phyloP scores from a whole-genome alignment of 2,888 invertebrate species.

The Drosophila siamana region DNA sequence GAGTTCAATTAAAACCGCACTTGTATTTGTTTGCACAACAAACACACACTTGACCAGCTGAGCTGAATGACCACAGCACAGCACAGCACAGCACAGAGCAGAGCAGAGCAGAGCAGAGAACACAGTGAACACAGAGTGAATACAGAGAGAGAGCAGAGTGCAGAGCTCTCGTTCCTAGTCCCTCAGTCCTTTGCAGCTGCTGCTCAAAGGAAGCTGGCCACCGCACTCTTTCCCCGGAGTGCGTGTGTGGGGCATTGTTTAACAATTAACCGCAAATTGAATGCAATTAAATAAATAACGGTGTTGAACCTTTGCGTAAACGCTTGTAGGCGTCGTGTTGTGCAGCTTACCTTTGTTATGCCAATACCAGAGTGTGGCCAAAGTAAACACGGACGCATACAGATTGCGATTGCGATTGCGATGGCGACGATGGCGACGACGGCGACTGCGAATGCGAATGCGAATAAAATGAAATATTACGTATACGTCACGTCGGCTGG shows the following conservation, averaged over 20 bases:
- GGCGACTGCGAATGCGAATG: conserved; percentile 42
- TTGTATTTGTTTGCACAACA: conserved; percentile 78
- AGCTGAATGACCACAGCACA: conserved; percentile 36
- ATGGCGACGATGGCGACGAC: conserved; percentile 42
- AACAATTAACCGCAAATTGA: conserved; percentile 83
- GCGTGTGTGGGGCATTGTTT: conserved; percentile 69
- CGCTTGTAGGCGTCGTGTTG: conserved; percentile 66
- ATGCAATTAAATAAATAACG: conserved; percentile 83
- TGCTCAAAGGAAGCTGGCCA: conserved; percentile 10
- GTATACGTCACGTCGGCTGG: conserved; percentile 74
- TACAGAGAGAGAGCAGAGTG: conserved; percentile 15
- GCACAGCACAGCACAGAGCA: conserved; percentile 14
- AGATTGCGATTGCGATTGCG: conserved; percentile 29
- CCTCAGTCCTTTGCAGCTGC: conserved; percentile 3
- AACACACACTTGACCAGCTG: conserved; percentile 63
- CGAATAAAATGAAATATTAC: conserved; percentile 80
- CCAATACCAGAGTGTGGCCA: conserved; percentile 27
- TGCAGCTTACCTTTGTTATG: conserved; percentile 45
- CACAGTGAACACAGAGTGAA: too few relatives aligned
- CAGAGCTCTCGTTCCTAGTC: conserved; percentile 12
- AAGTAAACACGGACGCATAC: conserved; percentile 50
- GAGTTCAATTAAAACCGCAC: conserved; percentile 81
- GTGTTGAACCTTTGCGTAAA: conserved; percentile 81
- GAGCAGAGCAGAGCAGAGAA: conserved; percentile 7
- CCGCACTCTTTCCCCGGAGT: neutral